A percentile compares a stretch with the other conserved stretches of the same genome.
These are phyloP conservation scores for Enteromius viviparus DNA, from an alignment of 2,797 vertebrate genomes.

Conservation along the genomic window DNA sequence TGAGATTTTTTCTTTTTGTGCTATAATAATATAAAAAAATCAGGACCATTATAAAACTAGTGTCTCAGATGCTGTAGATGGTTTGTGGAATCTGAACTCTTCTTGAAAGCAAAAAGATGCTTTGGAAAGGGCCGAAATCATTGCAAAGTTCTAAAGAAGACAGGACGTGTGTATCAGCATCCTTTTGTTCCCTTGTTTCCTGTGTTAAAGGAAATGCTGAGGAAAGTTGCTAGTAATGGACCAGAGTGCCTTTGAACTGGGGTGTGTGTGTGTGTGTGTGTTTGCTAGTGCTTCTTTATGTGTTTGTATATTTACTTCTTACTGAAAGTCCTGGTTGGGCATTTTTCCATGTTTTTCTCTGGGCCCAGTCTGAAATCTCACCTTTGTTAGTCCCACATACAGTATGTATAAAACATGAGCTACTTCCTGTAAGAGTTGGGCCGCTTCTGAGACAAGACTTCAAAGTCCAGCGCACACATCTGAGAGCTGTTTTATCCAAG, in stretches of 20 bases:
- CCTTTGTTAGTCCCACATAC: constrained; percentile 79
- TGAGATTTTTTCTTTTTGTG: no score
- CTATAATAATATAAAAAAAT: not conserved
- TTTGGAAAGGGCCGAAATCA: not conserved
- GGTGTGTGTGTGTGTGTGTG: constrained; percentile 68
- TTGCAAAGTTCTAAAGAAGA: not conserved
- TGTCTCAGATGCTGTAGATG: not conserved
- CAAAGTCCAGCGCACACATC: constrained; percentile 93
- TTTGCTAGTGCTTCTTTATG: constrained; percentile 1
- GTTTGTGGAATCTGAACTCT: not conserved
- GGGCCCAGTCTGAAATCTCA: constrained; percentile 73
- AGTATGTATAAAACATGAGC: constrained; percentile 84
- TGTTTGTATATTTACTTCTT: constrained; percentile 60
- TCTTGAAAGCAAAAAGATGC: not conserved
- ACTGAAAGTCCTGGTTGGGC: constrained; percentile 70
- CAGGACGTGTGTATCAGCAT: constrained; percentile 34
- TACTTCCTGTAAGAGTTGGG: constrained; percentile 82
- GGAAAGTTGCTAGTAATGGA: constrained; percentile 42
- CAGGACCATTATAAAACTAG: not conserved
- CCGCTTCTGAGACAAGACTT: constrained; percentile 89
- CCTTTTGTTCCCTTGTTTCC: constrained; percentile 44
- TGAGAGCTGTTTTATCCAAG: constrained; percentile 96
- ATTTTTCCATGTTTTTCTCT: constrained; percentile 66
- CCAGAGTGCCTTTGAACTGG: constrained; percentile 13
- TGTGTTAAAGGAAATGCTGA: constrained; percentile 61